These are phyloP conservation scores for Arizona elegans DNA, from an alignment of 2,113 vertebrate species.

Conservation along the genomic window DNA sequence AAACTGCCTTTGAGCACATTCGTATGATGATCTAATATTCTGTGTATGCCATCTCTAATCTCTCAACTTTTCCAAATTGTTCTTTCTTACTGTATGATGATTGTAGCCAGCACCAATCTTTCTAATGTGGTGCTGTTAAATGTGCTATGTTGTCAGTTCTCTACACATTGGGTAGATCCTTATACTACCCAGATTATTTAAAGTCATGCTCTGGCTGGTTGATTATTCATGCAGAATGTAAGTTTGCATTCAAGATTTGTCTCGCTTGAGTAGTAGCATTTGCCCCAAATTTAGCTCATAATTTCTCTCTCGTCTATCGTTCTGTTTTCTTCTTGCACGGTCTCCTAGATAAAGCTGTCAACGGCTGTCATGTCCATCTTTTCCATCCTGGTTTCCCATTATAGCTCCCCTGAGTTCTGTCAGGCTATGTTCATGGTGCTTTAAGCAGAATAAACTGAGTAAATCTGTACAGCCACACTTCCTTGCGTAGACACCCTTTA, in stretches of 20 bases:
- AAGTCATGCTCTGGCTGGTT: neutral
- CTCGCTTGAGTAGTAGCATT: neutral
- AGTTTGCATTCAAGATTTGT: neutral
- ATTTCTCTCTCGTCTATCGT: neutral
- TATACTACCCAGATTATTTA: neutral
- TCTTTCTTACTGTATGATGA: neutral
- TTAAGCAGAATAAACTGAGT: constrained; percentile 49
- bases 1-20: neutral
- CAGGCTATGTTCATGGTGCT: constrained; percentile 36
- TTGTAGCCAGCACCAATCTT: neutral
- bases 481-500: constrained; percentile 27
- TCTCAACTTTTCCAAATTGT: neutral
- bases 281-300: neutral
- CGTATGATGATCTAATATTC: neutral
- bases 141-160: neutral
- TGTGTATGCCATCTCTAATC: neutral
- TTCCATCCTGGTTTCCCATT: constrained; percentile 2
- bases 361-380: constrained; percentile 26
- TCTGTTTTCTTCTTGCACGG: constrained; percentile 26
- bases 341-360: constrained; percentile 21
- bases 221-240: neutral
- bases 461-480: constrained; percentile 46
- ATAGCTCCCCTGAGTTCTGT: constrained; percentile 9
- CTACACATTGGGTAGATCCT: neutral
- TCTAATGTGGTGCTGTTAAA: neutral